Evolutionary conservation across 2,888 invertebrate species (phyloP), one percentile per base, ranked within the genome.

Genomic region (Lasioglossum morio): DNA sequence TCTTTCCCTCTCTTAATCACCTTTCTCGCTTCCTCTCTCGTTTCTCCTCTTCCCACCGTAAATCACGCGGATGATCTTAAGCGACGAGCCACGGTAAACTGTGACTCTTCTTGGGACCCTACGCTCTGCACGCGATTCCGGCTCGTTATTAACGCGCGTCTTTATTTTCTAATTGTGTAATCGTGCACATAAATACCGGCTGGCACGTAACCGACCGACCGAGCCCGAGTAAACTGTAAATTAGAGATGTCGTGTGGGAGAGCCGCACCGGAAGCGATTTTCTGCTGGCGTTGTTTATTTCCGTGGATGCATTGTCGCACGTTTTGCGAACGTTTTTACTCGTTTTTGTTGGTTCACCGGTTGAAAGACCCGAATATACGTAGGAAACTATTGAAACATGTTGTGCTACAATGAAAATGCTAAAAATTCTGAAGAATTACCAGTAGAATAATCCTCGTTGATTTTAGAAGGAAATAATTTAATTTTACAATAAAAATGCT

Each of bases 11-110:
- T 60, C 60, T 27, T 2, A 5, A 1, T 30, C 60, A 16, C 14
- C 14, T n/a, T 10, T 4, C 27, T 60, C 60, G 4, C n/a, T n/a
- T 57, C 60, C 60, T 27, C 60, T 27, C 27, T 27, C 60, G n/a
- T 27, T 27, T 10, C 60, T 27, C 46, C 88, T 88, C 91, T 94
- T 93, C 93, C 92, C 94, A 94, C 90, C 87, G 92, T 93, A 91
- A 93, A 93, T 93, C 93, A 91, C 91, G 76, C 77, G 88, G 90
- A 90, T 88, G 77, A 87, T 89, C 86, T 82, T 76, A 75, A 88
- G 57, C 78, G 87, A 85, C 85, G 86, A 63, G 46, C 53, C 79
- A 74, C 34, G 79, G 69, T 72, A 73, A 79, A 78, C 84, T 53
- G 57, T 53, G 77, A 72, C 74, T 79, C 60, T n/a, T 4, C 30